phyloP scores from a whole-genome alignment of 2,113 vertebrate species.

The Amphilophus citrinellus region DNA sequence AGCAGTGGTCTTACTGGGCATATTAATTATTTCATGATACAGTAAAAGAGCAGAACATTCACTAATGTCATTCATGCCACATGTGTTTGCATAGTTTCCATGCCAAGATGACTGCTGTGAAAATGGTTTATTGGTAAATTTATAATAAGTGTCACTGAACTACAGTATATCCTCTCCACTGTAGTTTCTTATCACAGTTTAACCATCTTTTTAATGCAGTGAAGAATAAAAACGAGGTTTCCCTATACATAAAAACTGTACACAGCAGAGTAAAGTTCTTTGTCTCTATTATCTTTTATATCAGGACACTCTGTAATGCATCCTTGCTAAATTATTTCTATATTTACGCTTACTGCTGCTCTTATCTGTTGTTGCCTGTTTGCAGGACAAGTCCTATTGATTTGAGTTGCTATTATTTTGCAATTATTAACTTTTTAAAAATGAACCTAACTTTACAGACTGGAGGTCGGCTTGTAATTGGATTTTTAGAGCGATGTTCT shows the following conservation, averaged over 20 bases:
- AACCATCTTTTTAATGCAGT: neutral
- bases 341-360: neutral
- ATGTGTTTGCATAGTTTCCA: neutral
- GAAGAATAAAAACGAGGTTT: neutral
- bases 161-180: neutral
- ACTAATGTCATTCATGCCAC: neutral
- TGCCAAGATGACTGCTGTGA: neutral
- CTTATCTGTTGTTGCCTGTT: slow-evolving; percentile 10
- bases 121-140: neutral
- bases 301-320: neutral
- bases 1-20: neutral
- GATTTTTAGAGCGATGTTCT: slow-evolving; percentile 66
- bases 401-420: slow-evolving; percentile 43
- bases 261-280: neutral
- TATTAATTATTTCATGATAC: neutral
- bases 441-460: slow-evolving; percentile 47
- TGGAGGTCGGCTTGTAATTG: slow-evolving; percentile 64
- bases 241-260: neutral
- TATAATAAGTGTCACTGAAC: neutral
- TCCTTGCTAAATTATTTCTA: neutral
- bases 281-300: neutral
- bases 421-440: slow-evolving; percentile 64
- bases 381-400: slow-evolving; percentile 14
- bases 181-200: neutral
- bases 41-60: neutral